Evolutionary conservation across 2,113 vertebrate species (phyloP).

Genomic region (Anhinga rufa): DNA sequence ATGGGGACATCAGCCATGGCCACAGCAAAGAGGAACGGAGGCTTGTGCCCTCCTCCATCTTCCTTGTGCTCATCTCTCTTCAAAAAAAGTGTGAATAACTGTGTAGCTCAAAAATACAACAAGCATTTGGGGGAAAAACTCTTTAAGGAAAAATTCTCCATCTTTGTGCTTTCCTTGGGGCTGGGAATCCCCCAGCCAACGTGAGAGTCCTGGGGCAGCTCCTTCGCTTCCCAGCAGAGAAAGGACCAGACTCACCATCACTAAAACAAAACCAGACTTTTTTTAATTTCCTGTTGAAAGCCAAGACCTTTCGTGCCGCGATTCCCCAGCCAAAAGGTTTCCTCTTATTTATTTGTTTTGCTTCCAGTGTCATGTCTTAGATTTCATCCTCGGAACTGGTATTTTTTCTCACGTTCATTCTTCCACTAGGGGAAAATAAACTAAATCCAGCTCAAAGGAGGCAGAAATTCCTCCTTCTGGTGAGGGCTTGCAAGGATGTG

Average conservation of each 20-base stretch:
- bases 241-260: not conserved
- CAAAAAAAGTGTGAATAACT: not conserved
- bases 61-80: not conserved
- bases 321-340: not conserved
- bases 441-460: not conserved
- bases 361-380: not conserved
- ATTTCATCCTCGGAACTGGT: not conserved
- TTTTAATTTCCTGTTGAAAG: not conserved
- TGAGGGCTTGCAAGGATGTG: not conserved
- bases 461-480: not conserved
- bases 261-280: not conserved
- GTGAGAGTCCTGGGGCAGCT: not conserved
- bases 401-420: not conserved
- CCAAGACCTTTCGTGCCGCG: not conserved
- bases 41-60: accelerated
- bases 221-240: not conserved
- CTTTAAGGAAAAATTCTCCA: not conserved
- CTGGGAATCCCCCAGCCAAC: not conserved
- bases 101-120: accelerated
- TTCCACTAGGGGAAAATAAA: not conserved
- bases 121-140: accelerated
- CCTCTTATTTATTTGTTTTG: not conserved
- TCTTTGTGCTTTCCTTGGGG: not conserved
- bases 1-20: accelerated
- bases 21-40: not conserved